Evolutionary conservation across 2,113 vertebrate genomes (phyloP).

Genomic region (Campylomormyrus numenius): DNA sequence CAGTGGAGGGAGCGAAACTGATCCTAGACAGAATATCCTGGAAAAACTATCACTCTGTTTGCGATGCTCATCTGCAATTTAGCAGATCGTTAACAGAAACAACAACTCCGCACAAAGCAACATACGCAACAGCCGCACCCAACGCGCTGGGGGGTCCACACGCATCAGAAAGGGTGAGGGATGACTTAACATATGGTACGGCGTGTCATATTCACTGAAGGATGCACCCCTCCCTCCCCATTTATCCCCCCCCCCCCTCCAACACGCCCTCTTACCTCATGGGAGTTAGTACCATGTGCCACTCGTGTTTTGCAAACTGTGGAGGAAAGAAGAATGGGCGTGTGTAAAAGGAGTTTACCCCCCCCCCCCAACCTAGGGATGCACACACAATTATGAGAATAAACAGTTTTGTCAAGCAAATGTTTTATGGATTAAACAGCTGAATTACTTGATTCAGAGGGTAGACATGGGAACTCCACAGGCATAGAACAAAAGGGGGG

Average conservation of each 20-base stretch:
- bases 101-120: neutral
- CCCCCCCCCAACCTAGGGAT: neutral
- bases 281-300: constrained; percentile 96
- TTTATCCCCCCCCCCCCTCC: neutral
- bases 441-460: neutral
- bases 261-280: constrained; percentile 74
- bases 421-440: neutral
- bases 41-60: neutral
- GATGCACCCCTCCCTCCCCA: neutral
- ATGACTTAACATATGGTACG: neutral
- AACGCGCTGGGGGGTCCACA: neutral
- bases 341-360: neutral
- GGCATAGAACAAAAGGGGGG: neutral
- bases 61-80: neutral
- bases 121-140: neutral
- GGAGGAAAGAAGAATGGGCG: constrained; percentile 38
- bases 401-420: neutral
- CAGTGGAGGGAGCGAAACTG: neutral
- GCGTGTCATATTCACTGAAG: neutral
- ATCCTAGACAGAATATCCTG: neutral
- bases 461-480: neutral
- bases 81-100: neutral
- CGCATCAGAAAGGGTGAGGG: neutral
- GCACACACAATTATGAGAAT: neutral
- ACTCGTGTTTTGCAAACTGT: constrained; percentile 98